A percentile compares a stretch with the other conserved stretches of the same genome.
These are phyloP conservation scores for Drosophila grimshawi DNA, from an alignment of 1,140 invertebrate species.

Conservation along the genomic window DNA sequence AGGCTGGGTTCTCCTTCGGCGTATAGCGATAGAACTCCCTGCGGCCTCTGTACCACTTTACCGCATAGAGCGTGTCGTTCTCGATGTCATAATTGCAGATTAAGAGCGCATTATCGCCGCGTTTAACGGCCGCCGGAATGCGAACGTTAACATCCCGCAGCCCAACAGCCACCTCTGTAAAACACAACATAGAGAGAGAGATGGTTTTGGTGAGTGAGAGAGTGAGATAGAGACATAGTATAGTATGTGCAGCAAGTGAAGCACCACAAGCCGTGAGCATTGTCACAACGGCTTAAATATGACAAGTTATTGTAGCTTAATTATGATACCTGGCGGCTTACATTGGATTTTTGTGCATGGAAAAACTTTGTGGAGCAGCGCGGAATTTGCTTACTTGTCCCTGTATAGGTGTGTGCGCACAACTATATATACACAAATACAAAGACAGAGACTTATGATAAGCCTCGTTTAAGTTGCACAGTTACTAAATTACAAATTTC, in stretches of 20 bases:
- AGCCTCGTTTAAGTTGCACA: constrained; percentile 24
- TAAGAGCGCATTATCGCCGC: constrained; percentile 89
- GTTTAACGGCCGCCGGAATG: constrained; percentile 89
- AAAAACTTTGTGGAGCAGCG: neutral
- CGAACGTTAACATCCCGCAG: constrained; percentile 87
- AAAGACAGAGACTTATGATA: constrained; percentile 3
- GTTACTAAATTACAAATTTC: constrained; percentile 1
- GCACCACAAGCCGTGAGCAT: constrained; percentile 21
- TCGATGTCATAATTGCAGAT: constrained; percentile 92
- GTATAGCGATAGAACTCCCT: constrained; percentile 89
- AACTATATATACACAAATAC: neutral
- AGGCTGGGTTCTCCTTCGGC: constrained; percentile 87
- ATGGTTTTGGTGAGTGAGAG: neutral
- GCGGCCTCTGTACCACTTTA: constrained; percentile 92
- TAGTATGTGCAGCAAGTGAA: constrained; percentile 21
- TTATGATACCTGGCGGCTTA: constrained; percentile 74
- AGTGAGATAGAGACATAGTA: neutral
- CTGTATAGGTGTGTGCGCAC: neutral
- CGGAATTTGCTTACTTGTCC: constrained; percentile 2
- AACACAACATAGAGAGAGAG: neutral
- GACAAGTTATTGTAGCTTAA: constrained; percentile 81
- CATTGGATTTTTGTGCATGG: constrained; percentile 50
- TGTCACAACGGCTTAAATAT: constrained; percentile 65
- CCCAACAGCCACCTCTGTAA: constrained; percentile 70
- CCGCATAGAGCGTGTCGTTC: constrained; percentile 90